Evolutionary conservation across 2,797 vertebrate species (phyloP).

Genomic region (Dendrocincla fuliginosa): DNA sequence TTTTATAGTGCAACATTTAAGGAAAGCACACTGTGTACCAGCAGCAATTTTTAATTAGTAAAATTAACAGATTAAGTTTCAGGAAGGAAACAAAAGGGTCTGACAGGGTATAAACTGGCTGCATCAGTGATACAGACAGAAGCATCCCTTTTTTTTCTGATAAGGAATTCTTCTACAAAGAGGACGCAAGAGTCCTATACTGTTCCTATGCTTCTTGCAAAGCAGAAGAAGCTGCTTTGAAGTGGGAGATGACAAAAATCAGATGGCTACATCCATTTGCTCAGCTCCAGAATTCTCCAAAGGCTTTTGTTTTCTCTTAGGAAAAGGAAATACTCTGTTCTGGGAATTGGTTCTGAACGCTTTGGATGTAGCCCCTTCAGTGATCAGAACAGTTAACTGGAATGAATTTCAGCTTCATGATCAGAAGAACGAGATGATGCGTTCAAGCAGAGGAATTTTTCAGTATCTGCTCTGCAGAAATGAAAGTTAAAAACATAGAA

Average conservation of each 20-base stretch:
- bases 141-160: neutral
- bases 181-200: neutral
- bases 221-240: neutral
- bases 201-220: neutral
- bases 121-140: neutral
- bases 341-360: neutral
- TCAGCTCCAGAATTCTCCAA: slow-evolving; percentile 2
- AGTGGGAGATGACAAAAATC: slow-evolving; percentile 7
- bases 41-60: neutral
- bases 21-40: neutral
- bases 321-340: neutral
- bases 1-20: neutral
- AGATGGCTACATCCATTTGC: neutral
- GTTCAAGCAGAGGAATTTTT: neutral
- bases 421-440: neutral
- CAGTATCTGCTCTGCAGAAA: neutral
- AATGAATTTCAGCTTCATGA: neutral
- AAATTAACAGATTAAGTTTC: neutral
- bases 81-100: neutral
- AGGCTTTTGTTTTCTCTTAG: neutral
- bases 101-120: neutral
- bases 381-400: neutral
- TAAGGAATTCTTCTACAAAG: neutral
- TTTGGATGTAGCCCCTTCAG: neutral
- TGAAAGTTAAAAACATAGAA: neutral